phyloP scores from a whole-genome alignment of 1,140 invertebrate genomes.

The Heliothis subflexa region DNA sequence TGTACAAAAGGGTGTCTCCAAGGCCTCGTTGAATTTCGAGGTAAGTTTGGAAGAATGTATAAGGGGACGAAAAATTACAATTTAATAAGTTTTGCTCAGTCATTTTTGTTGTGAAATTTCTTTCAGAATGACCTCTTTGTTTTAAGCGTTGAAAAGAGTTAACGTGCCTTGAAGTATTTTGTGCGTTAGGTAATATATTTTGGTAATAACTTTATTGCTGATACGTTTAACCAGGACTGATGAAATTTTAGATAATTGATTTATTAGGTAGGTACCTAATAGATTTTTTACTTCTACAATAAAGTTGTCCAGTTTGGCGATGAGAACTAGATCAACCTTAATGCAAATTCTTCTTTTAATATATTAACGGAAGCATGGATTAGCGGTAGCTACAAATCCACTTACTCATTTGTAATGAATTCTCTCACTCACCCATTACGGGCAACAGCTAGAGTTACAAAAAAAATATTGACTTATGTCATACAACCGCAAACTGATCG shows the following conservation, averaged over 20 bases:
- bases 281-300: too few relatives aligned
- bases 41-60: conserved; percentile 37
- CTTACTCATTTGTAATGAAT: not conserved
- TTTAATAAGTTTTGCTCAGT: conserved; percentile 44
- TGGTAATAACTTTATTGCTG: not conserved
- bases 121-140: conserved; percentile 16
- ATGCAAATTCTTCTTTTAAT: too few relatives aligned
- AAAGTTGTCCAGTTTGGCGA: too few relatives aligned
- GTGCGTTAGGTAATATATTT: not conserved
- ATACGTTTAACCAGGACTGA: not conserved
- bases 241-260: too few relatives aligned
- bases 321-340: too few relatives aligned
- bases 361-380: too few relatives aligned
- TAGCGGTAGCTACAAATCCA: not conserved
- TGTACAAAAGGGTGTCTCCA: conserved; percentile 55
- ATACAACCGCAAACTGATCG: not conserved
- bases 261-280: too few relatives aligned
- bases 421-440: too few relatives aligned
- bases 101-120: conserved; percentile 33
- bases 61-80: conserved; percentile 41
- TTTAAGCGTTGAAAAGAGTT: conserved; percentile 9
- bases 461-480: not conserved
- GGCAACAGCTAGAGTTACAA: too few relatives aligned
- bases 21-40: conserved; percentile 39
- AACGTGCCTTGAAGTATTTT: not conserved